Percentiles rank a stretch among this genome's conserved stretches.
These are phyloP conservation scores for Zeuzera pyrina DNA, from an alignment of 2,888 invertebrate genomes.

Conservation along the genomic window DNA sequence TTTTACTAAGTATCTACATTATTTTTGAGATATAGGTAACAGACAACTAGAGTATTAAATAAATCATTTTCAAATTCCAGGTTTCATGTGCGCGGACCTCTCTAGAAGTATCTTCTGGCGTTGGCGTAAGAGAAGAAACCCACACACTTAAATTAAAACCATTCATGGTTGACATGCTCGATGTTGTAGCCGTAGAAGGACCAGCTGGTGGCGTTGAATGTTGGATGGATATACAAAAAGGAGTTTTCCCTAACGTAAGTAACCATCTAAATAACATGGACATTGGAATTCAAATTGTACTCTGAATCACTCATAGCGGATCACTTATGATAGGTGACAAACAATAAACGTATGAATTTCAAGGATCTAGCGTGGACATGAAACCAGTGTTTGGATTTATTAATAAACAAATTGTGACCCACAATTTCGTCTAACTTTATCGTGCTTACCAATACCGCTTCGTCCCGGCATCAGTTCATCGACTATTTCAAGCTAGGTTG, in stretches of 20 bases:
- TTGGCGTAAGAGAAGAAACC: conserved; percentile 29
- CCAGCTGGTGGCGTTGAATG: conserved; percentile 78
- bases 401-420: no score
- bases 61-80: conserved; percentile 27
- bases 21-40: no score
- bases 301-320: neutral
- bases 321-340: no score
- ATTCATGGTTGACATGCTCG: conserved; percentile 80
- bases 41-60: no score
- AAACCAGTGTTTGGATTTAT: no score
- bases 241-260: conserved; percentile 78
- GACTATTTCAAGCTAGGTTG: no score
- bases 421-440: no score
- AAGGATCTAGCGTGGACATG: no score
- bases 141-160: conserved; percentile 70
- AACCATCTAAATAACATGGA: neutral
- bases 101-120: conserved; percentile 46
- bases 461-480: no score
- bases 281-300: neutral
- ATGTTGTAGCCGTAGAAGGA: conserved; percentile 77
- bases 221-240: conserved; percentile 85
- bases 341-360: no score
- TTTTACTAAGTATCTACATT: no score
- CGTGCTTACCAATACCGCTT: no score
- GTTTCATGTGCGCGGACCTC: conserved; percentile 58